These are phyloP conservation scores for Argyrosomus japonicus DNA, from an alignment of 2,113 vertebrate species.

Conservation along the genomic window DNA sequence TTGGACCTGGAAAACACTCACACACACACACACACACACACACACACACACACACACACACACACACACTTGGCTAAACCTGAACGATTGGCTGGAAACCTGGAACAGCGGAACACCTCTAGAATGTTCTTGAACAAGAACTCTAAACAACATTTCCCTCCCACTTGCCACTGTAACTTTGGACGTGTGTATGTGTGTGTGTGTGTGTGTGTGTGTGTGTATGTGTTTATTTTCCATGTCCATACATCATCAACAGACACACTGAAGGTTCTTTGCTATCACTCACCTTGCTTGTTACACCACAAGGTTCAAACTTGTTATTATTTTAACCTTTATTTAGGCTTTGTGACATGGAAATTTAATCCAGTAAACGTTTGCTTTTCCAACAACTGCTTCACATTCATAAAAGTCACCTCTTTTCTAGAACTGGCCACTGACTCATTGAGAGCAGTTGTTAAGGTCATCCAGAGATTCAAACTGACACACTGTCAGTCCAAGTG, in stretches of 20 bases:
- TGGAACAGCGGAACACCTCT: conserved; percentile 45
- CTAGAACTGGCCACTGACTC: neutral
- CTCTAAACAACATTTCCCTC: conserved; percentile 25
- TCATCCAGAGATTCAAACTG: neutral
- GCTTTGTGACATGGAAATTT: neutral
- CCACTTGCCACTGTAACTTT: conserved; percentile 6
- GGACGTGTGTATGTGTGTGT: neutral
- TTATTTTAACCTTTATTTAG: neutral
- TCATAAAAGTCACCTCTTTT: neutral
- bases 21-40: conserved; percentile 3
- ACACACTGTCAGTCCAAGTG: neutral
- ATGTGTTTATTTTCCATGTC: conserved; percentile 17
- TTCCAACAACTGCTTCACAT: neutral
- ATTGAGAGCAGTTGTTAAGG: neutral
- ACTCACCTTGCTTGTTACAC: neutral
- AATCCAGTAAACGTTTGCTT: neutral
- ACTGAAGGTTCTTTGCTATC: neutral
- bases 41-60: conserved; percentile 17
- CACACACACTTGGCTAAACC: conserved; percentile 50
- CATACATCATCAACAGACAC: neutral
- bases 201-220: neutral
- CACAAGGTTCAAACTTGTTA: neutral
- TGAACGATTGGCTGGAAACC: conserved; percentile 53
- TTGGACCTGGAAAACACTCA: conserved; percentile 36
- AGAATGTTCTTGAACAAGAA: conserved; percentile 47